Conservation (phyloP, 92 coral and sea anemone species). For the Montipora capitata region DNA sequence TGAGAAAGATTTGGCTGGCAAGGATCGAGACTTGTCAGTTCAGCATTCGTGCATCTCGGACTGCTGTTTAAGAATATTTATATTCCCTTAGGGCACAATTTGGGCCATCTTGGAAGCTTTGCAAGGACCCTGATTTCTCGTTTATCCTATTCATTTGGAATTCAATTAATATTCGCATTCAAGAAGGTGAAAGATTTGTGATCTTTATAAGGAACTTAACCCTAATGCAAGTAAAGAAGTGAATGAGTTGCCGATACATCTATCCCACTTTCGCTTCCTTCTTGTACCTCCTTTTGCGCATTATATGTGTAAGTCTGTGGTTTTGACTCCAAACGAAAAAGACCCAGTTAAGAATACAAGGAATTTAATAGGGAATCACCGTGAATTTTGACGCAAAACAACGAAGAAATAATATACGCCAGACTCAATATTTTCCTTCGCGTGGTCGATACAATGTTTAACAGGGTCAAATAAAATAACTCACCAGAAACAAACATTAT, state of each 20-base stretch:
- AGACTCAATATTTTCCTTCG: background rate
- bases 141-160: background rate
- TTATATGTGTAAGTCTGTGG: background rate
- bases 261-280: too few species aligned
- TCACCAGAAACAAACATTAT: background rate
- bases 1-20: background rate
- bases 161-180: background rate
- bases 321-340: background rate
- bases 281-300: background rate
- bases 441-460: conserved; percentile 27
- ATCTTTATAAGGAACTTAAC: too few species aligned
- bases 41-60: too few species aligned
- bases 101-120: background rate
- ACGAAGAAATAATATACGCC: background rate
- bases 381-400: background rate
- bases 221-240: too few species aligned
- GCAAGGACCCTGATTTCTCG: background rate
- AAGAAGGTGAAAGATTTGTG: background rate
- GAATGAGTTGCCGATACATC: too few species aligned
- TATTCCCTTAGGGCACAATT: background rate
- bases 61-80: too few species aligned
- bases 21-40: too few species aligned
- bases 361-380: background rate
- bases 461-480: conserved; percentile 11
- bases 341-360: background rate